A percentile compares a stretch with the other conserved stretches of the same genome.
phyloP scores from a whole-genome alignment of 2,797 vertebrate species.

The Arnoldichthys spilopterus region DNA sequence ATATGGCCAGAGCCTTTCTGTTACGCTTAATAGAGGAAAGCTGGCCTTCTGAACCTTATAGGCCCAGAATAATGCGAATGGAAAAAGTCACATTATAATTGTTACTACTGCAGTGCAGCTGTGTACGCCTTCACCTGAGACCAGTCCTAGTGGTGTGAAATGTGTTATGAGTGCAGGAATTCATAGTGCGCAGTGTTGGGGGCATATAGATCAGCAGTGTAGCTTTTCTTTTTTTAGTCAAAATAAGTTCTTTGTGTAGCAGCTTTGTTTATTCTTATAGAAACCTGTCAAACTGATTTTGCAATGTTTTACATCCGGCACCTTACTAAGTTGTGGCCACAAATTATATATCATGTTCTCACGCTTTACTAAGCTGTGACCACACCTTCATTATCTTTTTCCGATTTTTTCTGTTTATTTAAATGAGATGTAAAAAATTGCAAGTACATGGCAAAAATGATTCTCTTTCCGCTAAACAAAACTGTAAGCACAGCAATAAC shows the following conservation, averaged over 20 bases:
- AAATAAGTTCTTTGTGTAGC: background rate
- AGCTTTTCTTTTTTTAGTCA: background rate
- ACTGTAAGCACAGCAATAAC: no score
- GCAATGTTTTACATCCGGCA: no score
- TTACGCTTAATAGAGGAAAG: slow-evolving; percentile 9
- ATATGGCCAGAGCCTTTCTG: background rate
- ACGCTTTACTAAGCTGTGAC: no score
- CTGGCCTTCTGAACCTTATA: slow-evolving; percentile 27
- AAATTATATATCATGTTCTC: no score
- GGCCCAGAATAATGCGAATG: slow-evolving; percentile 14
- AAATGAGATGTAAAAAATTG: no score
- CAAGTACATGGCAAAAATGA: no score
- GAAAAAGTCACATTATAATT: slow-evolving; percentile 20
- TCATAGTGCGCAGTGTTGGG: background rate
- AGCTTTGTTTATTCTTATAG: background rate
- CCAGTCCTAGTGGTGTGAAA: slow-evolving; percentile 12
- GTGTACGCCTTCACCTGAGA: background rate
- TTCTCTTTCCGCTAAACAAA: no score
- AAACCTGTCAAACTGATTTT: no score
- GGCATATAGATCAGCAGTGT: background rate
- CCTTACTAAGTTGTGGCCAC: no score
- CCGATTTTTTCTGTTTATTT: no score
- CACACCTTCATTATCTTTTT: no score
- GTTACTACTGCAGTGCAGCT: slow-evolving; percentile 7
- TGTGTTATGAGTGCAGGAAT: background rate